Percentiles rank a stretch among this genome's conserved stretches.
These are phyloP conservation scores for Eristalinus aeneus DNA, from an alignment of 2,888 invertebrate species.

Conservation along the genomic window DNA sequence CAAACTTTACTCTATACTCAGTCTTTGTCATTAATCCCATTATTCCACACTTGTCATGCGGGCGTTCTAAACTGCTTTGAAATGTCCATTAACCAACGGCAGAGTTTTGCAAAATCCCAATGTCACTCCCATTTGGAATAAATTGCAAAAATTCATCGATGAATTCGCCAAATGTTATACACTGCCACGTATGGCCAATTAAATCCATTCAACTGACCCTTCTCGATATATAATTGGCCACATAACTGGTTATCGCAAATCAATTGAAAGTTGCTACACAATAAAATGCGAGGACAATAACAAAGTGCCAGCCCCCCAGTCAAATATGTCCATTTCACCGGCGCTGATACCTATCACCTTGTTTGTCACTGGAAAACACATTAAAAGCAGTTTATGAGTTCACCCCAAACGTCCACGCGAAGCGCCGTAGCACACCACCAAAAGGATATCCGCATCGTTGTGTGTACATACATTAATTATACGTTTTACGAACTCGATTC, in stretches of 20 bases:
- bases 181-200: neutral
- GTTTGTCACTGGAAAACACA: slow-evolving; percentile 16
- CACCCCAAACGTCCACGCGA: neutral
- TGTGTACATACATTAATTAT: neutral
- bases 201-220: neutral
- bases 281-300: slow-evolving; percentile 17
- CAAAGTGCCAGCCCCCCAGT: neutral
- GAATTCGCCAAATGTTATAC: no score
- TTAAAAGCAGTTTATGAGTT: slow-evolving; percentile 24
- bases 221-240: neutral
- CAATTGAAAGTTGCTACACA: slow-evolving; percentile 11
- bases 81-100: no score
- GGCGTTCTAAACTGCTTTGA: no score
- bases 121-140: no score
- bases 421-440: neutral
- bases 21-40: no score
- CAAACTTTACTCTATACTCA: no score
- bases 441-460: neutral
- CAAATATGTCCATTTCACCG: neutral
- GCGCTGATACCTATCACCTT: slow-evolving; percentile 1
- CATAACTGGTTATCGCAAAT: slow-evolving; percentile 16
- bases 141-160: no score
- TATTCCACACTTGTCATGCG: no score
- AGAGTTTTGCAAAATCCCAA: no score
- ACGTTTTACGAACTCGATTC: neutral